Evolutionary conservation across 2,888 invertebrate genomes (phyloP).

Genomic region (Hydrotaea diabolus): DNA sequence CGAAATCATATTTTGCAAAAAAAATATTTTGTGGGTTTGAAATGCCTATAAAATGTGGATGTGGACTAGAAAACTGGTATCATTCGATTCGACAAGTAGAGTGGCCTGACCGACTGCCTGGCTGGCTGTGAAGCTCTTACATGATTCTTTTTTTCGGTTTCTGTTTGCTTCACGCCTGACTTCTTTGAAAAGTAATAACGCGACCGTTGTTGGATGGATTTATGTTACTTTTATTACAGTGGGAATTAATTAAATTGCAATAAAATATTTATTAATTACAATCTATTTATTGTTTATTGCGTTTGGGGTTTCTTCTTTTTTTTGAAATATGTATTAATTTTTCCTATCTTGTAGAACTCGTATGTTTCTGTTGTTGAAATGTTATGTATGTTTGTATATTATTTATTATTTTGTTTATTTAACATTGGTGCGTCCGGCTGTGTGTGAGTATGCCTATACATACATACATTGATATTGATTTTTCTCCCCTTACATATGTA

Average conservation of each 20-base stretch:
- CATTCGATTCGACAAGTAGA: background rate
- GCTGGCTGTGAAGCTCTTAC: background rate
- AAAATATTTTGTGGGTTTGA: too few species aligned
- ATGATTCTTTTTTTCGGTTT: conserved; percentile 5
- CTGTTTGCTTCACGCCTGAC: conserved; percentile 14
- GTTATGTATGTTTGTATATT: conserved; percentile 16
- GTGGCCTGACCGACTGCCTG: background rate
- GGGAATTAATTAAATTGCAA: conserved; percentile 55
- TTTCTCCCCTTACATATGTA: background rate
- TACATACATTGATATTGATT: conserved; percentile 28
- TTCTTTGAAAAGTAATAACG: conserved; percentile 36
- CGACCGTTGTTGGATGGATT: conserved; percentile 9
- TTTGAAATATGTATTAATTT: background rate
- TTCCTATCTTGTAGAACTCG: conserved; percentile 22
- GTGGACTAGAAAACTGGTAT: too few species aligned
- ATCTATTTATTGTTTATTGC: conserved; percentile 49
- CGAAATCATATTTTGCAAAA: too few species aligned
- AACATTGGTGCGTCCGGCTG: background rate
- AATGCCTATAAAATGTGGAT: too few species aligned
- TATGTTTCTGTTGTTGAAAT: conserved; percentile 9
- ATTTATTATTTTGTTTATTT: conserved; percentile 46
- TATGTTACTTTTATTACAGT: background rate
- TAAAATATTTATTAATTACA: conserved; percentile 60
- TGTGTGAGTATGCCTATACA: conserved; percentile 13
- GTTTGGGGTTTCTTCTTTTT: conserved; percentile 4